These are phyloP conservation scores for Dendrocincla fuliginosa DNA, from an alignment of 2,797 vertebrate genomes.

Conservation along the genomic window DNA sequence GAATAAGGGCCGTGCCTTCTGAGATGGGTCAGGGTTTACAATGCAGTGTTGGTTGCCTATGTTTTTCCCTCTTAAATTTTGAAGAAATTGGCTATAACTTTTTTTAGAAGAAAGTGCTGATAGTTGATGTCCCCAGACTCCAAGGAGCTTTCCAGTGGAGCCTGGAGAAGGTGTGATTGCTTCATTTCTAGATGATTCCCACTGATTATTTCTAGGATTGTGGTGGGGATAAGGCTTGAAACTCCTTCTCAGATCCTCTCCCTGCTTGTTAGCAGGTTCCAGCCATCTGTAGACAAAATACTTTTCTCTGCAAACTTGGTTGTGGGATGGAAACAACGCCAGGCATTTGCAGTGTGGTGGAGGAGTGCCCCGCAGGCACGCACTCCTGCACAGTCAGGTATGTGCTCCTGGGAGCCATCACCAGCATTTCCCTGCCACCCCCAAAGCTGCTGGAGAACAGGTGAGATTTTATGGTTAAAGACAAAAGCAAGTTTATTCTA, in stretches of 20 bases:
- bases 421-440: background rate
- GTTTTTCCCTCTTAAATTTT: background rate
- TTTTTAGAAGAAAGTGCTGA: background rate
- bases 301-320: background rate
- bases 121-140: background rate
- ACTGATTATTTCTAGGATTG: background rate
- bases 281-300: slow-evolving; percentile 44
- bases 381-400: slow-evolving; percentile 27
- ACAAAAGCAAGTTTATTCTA: background rate
- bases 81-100: background rate
- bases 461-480: background rate
- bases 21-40: background rate
- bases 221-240: background rate
- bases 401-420: background rate
- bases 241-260: slow-evolving; percentile 11
- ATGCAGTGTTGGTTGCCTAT: background rate
- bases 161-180: background rate
- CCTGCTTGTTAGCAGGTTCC: slow-evolving; percentile 43
- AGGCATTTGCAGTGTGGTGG: background rate
- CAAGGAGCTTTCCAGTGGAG: background rate
- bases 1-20: background rate
- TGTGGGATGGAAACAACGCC: slow-evolving; percentile 54
- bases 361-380: slow-evolving; percentile 4
- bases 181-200: background rate
- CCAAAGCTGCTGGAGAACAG: background rate